Conservation (phyloP, 2,113 vertebrate genomes). For the Chaetodon auriga region DNA sequence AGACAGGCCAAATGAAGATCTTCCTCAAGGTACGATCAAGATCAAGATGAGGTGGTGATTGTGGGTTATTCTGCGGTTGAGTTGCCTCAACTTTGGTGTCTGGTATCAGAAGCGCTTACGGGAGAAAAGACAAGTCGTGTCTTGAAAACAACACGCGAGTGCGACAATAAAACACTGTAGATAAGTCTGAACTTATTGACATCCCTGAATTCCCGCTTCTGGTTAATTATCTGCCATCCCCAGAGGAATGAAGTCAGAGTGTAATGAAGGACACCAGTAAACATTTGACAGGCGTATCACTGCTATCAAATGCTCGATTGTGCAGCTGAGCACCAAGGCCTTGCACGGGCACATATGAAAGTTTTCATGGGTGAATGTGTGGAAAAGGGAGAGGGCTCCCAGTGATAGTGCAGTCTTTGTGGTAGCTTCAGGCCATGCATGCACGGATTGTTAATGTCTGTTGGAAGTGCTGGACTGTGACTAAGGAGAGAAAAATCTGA, state of each 20-base stretch:
- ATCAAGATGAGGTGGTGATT: neutral
- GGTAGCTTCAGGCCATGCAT: conserved; percentile 60
- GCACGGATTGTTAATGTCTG: conserved; percentile 72
- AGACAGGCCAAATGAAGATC: neutral
- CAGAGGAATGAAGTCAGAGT: conserved; percentile 19
- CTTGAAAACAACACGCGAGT: neutral
- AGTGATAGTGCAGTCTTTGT: conserved; percentile 73
- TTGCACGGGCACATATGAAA: conserved; percentile 44
- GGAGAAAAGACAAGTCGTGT: conserved; percentile 9
- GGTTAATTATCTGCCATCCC: conserved; percentile 37
- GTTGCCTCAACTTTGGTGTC: neutral
- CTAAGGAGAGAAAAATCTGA: conserved; percentile 57
- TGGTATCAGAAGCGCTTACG: conserved; percentile 1
- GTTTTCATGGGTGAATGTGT: conserved; percentile 39
- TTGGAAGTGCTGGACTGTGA: conserved; percentile 58
- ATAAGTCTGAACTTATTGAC: conserved; percentile 27
- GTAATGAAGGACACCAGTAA: conserved; percentile 22
- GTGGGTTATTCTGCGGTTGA: neutral
- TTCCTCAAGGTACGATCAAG: neutral
- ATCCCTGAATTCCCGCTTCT: conserved; percentile 7
- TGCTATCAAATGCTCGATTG: conserved; percentile 57
- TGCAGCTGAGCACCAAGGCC: conserved; percentile 37
- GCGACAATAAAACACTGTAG: conserved; percentile 2
- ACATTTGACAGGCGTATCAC: conserved; percentile 51
- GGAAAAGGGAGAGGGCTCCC: conserved; percentile 33